Evolutionary conservation across 2,888 invertebrate genomes (phyloP).

Genomic region (Conops quadrifasciatus): DNA sequence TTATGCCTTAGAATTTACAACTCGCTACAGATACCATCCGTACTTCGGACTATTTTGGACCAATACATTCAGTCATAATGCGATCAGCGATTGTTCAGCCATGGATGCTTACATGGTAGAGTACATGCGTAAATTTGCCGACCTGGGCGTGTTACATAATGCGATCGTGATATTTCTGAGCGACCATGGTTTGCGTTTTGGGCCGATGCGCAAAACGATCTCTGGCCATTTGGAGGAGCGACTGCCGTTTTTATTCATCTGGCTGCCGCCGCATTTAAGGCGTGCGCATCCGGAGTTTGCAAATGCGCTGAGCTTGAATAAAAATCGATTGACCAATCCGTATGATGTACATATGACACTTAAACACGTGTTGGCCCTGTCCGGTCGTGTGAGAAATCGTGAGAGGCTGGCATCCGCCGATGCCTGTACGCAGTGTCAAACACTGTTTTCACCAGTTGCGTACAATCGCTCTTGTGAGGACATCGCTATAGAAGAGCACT

Average conservation of each 20-base stretch:
- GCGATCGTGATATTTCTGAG: slow-evolving; percentile 78
- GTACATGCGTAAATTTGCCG: slow-evolving; percentile 70
- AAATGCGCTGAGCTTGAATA: slow-evolving; percentile 70
- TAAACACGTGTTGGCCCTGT: slow-evolving; percentile 70
- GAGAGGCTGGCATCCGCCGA: slow-evolving; percentile 59
- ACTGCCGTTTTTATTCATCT: slow-evolving; percentile 77
- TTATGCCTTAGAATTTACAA: slow-evolving; percentile 74
- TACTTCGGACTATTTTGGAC: slow-evolving; percentile 84
- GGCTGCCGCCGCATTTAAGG: slow-evolving; percentile 72
- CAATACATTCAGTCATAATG: slow-evolving; percentile 79
- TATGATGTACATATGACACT: slow-evolving; percentile 80
- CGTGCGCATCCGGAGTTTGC: slow-evolving; percentile 68
- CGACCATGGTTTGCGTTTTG: slow-evolving; percentile 83
- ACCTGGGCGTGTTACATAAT: slow-evolving; percentile 71
- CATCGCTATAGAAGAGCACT: slow-evolving; percentile 74
- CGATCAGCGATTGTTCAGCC: slow-evolving; percentile 72
- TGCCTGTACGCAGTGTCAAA: slow-evolving; percentile 74
- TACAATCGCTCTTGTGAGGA: slow-evolving; percentile 74
- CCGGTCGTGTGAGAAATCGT: slow-evolving; percentile 62
- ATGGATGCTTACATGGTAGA: slow-evolving; percentile 72
- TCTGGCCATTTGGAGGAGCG: slow-evolving; percentile 83
- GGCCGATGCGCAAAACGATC: slow-evolving; percentile 73
- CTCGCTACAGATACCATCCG: slow-evolving; percentile 70
- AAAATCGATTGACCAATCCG: slow-evolving; percentile 75
- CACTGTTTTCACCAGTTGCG: slow-evolving; percentile 70